Conservation (phyloP, 2,797 vertebrate species). For the Miichthys miiuy region DNA sequence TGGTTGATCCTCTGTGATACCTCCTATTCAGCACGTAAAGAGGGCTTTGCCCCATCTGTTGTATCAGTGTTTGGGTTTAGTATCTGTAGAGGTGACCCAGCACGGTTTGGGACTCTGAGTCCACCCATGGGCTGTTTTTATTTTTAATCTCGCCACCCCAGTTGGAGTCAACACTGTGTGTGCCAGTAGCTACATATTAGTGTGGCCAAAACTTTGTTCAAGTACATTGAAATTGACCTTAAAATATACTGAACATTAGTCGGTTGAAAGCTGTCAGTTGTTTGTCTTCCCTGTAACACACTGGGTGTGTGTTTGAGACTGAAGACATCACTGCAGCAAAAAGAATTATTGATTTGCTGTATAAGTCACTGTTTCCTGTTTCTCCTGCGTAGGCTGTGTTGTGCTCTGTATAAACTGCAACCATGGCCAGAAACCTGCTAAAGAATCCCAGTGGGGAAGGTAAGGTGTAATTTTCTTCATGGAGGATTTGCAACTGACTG, state of each 20-base stretch:
- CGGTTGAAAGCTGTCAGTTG: not conserved
- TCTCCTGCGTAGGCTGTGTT: constrained; percentile 39
- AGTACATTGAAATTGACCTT: not conserved
- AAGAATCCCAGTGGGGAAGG: constrained; percentile 85
- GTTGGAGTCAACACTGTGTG: not conserved
- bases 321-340: constrained; percentile 13
- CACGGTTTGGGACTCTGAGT: not conserved
- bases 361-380: constrained; percentile 1
- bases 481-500: not conserved
- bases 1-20: constrained; percentile 62
- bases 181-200: no score
- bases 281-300: no score
- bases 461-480: constrained; percentile 55
- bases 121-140: not conserved
- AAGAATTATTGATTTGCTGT: constrained; percentile 9
- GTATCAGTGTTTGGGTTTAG: constrained; percentile 59
- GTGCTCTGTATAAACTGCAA: constrained; percentile 11
- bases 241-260: not conserved
- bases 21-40: constrained; percentile 60
- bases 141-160: not conserved
- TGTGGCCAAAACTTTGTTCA: not conserved
- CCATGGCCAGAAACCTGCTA: constrained; percentile 85
- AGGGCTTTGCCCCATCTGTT: constrained; percentile 44
- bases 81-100: not conserved
- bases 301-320: not conserved